These are phyloP conservation scores for Ramazzottius varieornatus DNA, from an alignment of 2,888 invertebrate species.

Conservation along the genomic window DNA sequence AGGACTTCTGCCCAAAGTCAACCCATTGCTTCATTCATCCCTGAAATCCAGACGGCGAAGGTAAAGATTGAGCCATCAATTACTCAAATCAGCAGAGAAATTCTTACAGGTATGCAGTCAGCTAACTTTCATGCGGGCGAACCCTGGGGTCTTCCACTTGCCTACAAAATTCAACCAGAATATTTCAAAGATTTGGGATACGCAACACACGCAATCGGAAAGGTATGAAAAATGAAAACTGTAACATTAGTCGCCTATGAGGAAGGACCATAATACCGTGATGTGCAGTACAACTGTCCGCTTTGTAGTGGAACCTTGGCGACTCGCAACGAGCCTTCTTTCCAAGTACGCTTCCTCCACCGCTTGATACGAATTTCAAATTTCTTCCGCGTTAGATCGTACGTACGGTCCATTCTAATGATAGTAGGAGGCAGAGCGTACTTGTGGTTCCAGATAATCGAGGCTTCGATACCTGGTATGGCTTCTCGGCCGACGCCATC, in stretches of 20 bases:
- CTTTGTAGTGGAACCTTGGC: slow-evolving; percentile 1
- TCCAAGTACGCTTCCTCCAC: not conserved
- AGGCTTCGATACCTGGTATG: not conserved
- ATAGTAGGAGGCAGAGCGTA: not conserved
- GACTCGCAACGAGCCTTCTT: not conserved
- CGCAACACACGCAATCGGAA: not conserved
- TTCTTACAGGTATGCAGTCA: not conserved
- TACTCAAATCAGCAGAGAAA: no score
- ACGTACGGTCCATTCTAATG: not conserved
- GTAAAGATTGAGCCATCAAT: no score
- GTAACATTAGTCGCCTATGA: no score
- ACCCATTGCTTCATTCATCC: no score
- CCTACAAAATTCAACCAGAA: not conserved
- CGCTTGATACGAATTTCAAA: no score
- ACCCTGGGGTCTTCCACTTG: not conserved
- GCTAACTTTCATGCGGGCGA: not conserved
- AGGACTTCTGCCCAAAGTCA: no score
- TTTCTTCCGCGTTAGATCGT: no score
- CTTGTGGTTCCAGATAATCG: not conserved
- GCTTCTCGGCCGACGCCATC: not conserved
- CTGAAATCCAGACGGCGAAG: no score
- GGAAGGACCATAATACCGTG: no score
- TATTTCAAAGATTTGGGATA: not conserved
- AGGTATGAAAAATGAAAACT: no score
- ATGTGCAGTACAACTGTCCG: no score